phyloP scores from a whole-genome alignment of 1,140 invertebrate species.

The Ganaspis sp. region DNA sequence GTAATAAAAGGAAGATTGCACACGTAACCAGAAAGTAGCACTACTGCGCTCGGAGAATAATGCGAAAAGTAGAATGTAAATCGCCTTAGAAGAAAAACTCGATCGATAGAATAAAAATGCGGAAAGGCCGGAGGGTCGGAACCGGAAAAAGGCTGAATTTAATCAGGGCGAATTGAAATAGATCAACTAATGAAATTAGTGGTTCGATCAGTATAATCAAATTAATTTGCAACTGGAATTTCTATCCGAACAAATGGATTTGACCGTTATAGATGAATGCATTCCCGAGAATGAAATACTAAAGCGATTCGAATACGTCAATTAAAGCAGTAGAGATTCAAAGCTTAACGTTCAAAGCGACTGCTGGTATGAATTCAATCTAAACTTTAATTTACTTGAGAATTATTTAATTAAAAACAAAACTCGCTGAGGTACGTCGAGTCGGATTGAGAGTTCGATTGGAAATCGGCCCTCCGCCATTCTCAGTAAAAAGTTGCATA shows the following conservation, averaged over 20 bases:
- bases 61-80: neutral
- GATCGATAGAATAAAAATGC: slow-evolving; percentile 14
- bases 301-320: slow-evolving; percentile 30
- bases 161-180: slow-evolving; percentile 17
- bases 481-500: slow-evolving; percentile 16
- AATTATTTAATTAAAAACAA: slow-evolving; percentile 24
- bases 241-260: slow-evolving; percentile 30
- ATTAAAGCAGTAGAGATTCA: slow-evolving; percentile 23
- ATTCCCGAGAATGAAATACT: slow-evolving; percentile 26
- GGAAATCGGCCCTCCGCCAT: slow-evolving; percentile 29
- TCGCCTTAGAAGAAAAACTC: neutral
- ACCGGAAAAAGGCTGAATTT: slow-evolving; percentile 19
- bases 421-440: neutral
- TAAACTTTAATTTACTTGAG: slow-evolving; percentile 30
- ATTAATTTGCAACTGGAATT: slow-evolving; percentile 29
- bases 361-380: slow-evolving; percentile 20
- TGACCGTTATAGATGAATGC: slow-evolving; percentile 28
- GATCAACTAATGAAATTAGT: slow-evolving; percentile 24
- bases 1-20: neutral
- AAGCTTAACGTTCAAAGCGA: slow-evolving; percentile 16
- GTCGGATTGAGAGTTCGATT: slow-evolving; percentile 35
- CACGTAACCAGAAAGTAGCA: neutral
- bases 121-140: neutral
- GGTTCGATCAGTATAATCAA: slow-evolving; percentile 30
- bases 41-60: neutral